Percentiles rank a stretch among this genome's conserved stretches.
Conservation (phyloP, 2,888 invertebrate genomes). For the Panopea generosa region DNA sequence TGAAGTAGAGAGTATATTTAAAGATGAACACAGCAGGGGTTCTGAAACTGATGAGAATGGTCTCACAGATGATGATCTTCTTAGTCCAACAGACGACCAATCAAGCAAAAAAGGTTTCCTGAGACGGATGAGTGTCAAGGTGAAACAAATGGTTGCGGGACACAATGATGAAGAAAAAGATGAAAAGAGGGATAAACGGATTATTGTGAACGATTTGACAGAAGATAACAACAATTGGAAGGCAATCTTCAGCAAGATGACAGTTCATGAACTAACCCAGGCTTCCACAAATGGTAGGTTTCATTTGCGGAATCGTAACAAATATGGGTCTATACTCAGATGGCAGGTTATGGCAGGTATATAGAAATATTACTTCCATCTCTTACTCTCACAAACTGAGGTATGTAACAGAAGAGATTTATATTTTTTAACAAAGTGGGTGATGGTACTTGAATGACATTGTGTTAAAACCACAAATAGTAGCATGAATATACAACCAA, state of each 20-base stretch:
- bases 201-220: constrained; percentile 76
- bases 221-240: constrained; percentile 70
- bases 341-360: too few species aligned
- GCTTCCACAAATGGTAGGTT: constrained; percentile 43
- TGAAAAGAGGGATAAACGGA: constrained; percentile 54
- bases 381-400: too few species aligned
- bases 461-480: too few species aligned
- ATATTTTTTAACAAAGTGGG: too few species aligned
- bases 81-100: constrained; percentile 30
- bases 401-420: too few species aligned
- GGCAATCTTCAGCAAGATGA: constrained; percentile 68
- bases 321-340: background rate
- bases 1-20: constrained; percentile 30
- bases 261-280: constrained; percentile 57
- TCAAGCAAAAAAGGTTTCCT: constrained; percentile 61
- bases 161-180: constrained; percentile 65
- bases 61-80: constrained; percentile 45
- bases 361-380: too few species aligned
- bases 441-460: too few species aligned
- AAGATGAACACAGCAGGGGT: constrained; percentile 42
- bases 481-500: too few species aligned
- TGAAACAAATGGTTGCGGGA: constrained; percentile 65
- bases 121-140: constrained; percentile 74
- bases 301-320: too few species aligned
- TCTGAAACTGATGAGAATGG: constrained; percentile 50